phyloP scores from a whole-genome alignment of 2,888 invertebrate genomes.

The Perizoma flavofasciatum region DNA sequence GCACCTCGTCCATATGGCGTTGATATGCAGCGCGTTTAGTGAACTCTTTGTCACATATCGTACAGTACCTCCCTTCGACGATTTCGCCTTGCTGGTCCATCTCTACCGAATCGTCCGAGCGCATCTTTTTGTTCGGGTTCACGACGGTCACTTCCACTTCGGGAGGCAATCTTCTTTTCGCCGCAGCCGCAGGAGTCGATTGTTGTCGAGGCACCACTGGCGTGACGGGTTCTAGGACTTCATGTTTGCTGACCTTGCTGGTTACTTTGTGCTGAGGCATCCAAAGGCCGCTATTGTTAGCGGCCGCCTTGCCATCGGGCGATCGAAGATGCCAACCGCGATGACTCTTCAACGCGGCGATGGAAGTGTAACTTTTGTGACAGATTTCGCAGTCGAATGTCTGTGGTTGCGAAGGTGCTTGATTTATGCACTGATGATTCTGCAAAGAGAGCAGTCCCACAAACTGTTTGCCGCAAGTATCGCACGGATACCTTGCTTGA shows the following conservation, averaged over 20 bases:
- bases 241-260: conserved; percentile 78
- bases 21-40: conserved; percentile 84
- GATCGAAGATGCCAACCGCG: conserved; percentile 87
- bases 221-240: conserved; percentile 64
- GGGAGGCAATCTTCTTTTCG: conserved; percentile 75
- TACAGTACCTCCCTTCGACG: conserved; percentile 81
- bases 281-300: conserved; percentile 79
- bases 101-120: conserved; percentile 75
- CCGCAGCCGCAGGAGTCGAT: conserved; percentile 51
- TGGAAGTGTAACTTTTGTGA: conserved; percentile 86
- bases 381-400: conserved; percentile 86
- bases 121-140: conserved; percentile 77
- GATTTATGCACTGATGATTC: conserved; percentile 81
- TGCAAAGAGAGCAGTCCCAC: conserved; percentile 79
- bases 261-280: conserved; percentile 82
- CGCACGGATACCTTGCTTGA: conserved; percentile 81
- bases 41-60: conserved; percentile 85
- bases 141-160: conserved; percentile 81
- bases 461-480: conserved; percentile 82
- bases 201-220: conserved; percentile 37
- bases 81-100: conserved; percentile 70
- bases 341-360: conserved; percentile 86
- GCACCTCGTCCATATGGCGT: conserved; percentile 84
- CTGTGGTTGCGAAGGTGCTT: conserved; percentile 60
- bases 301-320: conserved; percentile 80